Percentiles rank a stretch among this genome's conserved stretches.
phyloP scores from a whole-genome alignment of 2,888 invertebrate species.

The Drosophila birchii region DNA sequence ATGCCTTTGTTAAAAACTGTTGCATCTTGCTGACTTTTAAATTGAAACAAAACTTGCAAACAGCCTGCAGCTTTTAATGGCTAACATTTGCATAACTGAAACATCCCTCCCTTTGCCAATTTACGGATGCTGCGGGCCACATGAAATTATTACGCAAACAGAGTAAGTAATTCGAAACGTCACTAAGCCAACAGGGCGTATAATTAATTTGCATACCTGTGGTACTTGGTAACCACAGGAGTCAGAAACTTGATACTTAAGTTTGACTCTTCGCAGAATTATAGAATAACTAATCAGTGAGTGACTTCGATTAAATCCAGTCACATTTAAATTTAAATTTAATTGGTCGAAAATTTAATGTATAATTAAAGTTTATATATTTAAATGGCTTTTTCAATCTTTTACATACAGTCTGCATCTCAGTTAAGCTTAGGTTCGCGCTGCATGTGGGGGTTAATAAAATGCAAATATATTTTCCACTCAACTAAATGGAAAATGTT shows the following conservation, averaged over 20 bases:
- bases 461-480: conserved; percentile 31
- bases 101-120: conserved; percentile 13
- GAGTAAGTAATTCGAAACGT: conserved; percentile 5
- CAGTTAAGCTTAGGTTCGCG: neutral
- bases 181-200: conserved; percentile 30
- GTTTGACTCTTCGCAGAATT: too few relatives aligned
- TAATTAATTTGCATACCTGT: conserved; percentile 33
- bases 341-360: neutral
- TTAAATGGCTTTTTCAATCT: neutral
- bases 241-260: conserved; percentile 1
- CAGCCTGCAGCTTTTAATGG: conserved; percentile 7
- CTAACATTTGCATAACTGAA: conserved; percentile 5
- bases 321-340: neutral
- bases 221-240: conserved; percentile 10
- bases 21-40: conserved; percentile 9
- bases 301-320: neutral
- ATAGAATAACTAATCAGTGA: neutral
- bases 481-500: conserved; percentile 42
- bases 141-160: conserved; percentile 28
- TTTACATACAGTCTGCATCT: neutral
- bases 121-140: conserved; percentile 24
- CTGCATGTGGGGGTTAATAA: neutral
- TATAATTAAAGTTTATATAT: neutral
- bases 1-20: neutral
- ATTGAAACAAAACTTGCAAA: conserved; percentile 10